Evolutionary conservation across 2,113 vertebrate genomes (phyloP).

Genomic region (Platichthys flesus): DNA sequence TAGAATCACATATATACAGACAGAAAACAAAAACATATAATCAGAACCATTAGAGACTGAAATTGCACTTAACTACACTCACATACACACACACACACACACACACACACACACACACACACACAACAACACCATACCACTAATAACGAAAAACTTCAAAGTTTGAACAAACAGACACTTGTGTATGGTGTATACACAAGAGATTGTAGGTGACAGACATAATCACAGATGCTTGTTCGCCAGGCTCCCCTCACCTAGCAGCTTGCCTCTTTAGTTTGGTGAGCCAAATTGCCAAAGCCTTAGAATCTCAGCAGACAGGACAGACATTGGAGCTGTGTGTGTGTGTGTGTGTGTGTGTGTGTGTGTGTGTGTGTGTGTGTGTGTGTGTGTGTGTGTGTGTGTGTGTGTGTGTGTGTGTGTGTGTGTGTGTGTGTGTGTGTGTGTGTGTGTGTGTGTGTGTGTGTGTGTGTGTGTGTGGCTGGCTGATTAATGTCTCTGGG

Average conservation of each 20-base stretch:
- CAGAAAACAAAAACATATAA: slow-evolving; percentile 3
- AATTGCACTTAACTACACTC: neutral
- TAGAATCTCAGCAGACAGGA: slow-evolving; percentile 68
- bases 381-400: slow-evolving; percentile 19
- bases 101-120: neutral
- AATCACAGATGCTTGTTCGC: slow-evolving; percentile 74
- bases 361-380: slow-evolving; percentile 29
- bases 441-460: slow-evolving; percentile 33
- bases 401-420: slow-evolving; percentile 26
- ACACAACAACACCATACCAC: neutral
- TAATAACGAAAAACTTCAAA: slow-evolving; percentile 33
- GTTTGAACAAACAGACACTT: slow-evolving; percentile 29
- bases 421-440: slow-evolving; percentile 24
- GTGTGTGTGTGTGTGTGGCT: slow-evolving; percentile 37
- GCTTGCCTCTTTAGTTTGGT: slow-evolving; percentile 70
- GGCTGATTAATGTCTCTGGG: slow-evolving; percentile 72
- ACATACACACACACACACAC: too few species aligned
- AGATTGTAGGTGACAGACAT: slow-evolving; percentile 73
- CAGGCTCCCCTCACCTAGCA: slow-evolving; percentile 75
- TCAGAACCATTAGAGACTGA: neutral
- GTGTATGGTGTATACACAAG: slow-evolving; percentile 45
- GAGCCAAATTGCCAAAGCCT: slow-evolving; percentile 75
- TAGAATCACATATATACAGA: slow-evolving; percentile 6
- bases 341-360: slow-evolving; percentile 29
- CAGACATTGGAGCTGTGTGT: slow-evolving; percentile 51